phyloP scores from a whole-genome alignment of 2,888 invertebrate species.

The Aromia moschata region DNA sequence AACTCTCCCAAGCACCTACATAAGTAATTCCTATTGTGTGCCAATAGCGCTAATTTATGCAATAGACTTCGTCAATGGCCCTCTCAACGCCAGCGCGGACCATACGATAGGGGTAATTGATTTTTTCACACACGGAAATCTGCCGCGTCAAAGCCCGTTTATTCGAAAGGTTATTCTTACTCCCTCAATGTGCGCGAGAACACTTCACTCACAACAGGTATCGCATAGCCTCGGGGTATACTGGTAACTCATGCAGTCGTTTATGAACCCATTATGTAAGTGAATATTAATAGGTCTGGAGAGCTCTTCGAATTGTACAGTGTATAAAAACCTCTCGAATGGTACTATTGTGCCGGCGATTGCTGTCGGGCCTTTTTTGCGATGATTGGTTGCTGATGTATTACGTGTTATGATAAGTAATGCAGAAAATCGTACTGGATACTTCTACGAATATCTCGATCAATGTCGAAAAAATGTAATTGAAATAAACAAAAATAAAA shows the following conservation, averaged over 20 bases:
- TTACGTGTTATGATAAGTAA: too few relatives aligned
- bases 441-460: too few relatives aligned
- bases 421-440: too few relatives aligned
- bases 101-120: conserved; percentile 43
- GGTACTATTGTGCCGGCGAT: conserved; percentile 9
- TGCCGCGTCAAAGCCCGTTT: conserved; percentile 33
- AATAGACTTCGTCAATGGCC: conserved; percentile 12
- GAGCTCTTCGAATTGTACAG: conserved; percentile 24
- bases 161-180: conserved; percentile 16
- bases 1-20: background rate
- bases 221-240: conserved; percentile 43
- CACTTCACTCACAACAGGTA: conserved; percentile 47
- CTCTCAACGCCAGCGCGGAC: conserved; percentile 1
- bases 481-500: too few relatives aligned
- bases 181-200: conserved; percentile 29
- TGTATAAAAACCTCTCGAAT: conserved; percentile 19
- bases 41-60: conserved; percentile 11
- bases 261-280: conserved; percentile 40
- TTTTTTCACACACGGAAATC: conserved; percentile 41
- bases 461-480: too few relatives aligned
- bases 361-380: conserved; percentile 13
- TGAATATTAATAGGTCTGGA: conserved; percentile 38
- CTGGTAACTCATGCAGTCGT: conserved; percentile 41
- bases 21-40: background rate
- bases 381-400: conserved; percentile 18